phyloP scores from a whole-genome alignment of 2,888 invertebrate genomes.

The Galeruca laticollis region DNA sequence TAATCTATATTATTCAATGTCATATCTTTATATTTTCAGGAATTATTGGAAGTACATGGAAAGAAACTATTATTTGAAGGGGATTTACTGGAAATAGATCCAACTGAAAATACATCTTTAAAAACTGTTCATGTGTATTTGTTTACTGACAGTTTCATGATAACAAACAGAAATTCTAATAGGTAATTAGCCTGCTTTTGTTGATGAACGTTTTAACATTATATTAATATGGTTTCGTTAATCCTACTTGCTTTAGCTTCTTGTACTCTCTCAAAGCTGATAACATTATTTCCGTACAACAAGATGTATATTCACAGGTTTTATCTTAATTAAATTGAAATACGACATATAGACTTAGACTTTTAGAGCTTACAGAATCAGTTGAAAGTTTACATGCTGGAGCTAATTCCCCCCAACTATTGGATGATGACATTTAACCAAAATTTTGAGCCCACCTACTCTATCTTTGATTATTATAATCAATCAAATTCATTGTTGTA shows the following conservation, averaged over 20 bases:
- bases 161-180: constrained; percentile 84
- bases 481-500: not conserved
- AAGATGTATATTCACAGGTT: not conserved
- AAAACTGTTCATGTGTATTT: constrained; percentile 93
- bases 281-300: too few species aligned
- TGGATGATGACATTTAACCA: too few species aligned
- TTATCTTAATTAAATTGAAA: not conserved
- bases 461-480: too few species aligned
- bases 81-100: constrained; percentile 89
- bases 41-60: constrained; percentile 81
- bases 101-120: constrained; percentile 86
- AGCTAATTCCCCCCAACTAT: too few species aligned
- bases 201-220: too few species aligned
- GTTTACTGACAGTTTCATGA: constrained; percentile 91
- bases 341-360: too few species aligned
- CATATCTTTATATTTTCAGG: constrained; percentile 65
- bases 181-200: constrained; percentile 62
- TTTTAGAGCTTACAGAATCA: not conserved
- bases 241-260: not conserved
- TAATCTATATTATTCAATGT: too few species aligned
- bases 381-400: too few species aligned
- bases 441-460: too few species aligned
- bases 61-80: constrained; percentile 90
- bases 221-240: too few species aligned
- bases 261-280: too few species aligned